Base-by-base conservation (phyloP, 1,140 invertebrate species). In the Hirudo medicinalis region DNA sequence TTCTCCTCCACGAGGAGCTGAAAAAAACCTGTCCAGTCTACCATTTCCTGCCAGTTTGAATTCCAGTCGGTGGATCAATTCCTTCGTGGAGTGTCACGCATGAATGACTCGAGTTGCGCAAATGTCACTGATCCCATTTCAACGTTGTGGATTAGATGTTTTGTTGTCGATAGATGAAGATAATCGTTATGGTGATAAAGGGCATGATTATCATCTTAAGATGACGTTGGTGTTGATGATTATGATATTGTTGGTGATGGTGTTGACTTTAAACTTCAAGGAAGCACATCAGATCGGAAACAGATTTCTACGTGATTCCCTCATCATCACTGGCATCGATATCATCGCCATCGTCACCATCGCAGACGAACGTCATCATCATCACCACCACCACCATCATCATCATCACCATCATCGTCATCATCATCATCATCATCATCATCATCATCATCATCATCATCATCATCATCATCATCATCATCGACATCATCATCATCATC, bases 391-490 rank as follows among this genome's bases (percentile, higher is more conserved):
- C 17, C 60, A 20, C 17, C 60, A 20, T 63, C 60, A 20, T 63
- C 60, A 20, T 63, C 60, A 63, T 63, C 60, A 63, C 17, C 60
- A 63, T 63, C 60, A 63, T 63, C 60, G 43, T 5, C 43, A 17
- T 49, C 4, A 49, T 49, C 4, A 49, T 49, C 57, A 60, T 60
- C 57, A 60, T 60, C 57, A 60, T 60, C 57, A 15, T 15, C 57
- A 60, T 60, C 57, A 15, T 6, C 15, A 15, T 60, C 57, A 60
- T 60, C 57, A 60, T 60, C 57, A 60, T 60, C 57, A 60, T 60
- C 57, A 15, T 60, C 60, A 63, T 63, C 60, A 63, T 20, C 60
- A 17, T 63, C 60, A 63, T 63, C 60, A 63, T 63, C 60, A 20
- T 63, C 19, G 17, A 0, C 60, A 63, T 63, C 60, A 20, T 63